A percentile compares a stretch with the other conserved stretches of the same genome.
Conservation (phyloP, 1,140 invertebrate species). For the Lysiphlebus fabarum region DNA sequence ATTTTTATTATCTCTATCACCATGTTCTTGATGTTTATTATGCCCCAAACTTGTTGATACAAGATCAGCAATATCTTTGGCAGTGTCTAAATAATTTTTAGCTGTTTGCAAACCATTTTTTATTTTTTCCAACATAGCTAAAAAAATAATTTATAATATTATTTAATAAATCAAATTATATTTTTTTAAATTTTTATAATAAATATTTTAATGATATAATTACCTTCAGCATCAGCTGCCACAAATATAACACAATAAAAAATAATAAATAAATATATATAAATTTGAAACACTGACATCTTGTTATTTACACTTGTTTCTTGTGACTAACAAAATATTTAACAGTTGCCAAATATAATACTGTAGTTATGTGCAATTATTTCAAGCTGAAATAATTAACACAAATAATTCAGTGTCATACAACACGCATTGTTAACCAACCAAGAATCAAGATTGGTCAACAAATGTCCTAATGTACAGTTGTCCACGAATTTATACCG, state of each 20-base stretch:
- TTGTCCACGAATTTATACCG: no score
- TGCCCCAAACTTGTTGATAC: constrained; percentile 42
- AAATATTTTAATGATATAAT: constrained; percentile 1
- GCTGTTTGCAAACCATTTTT: constrained; percentile 64
- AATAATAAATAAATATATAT: no score
- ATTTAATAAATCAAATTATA: neutral
- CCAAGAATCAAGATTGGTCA: neutral
- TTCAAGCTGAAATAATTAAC: no score
- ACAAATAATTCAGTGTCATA: neutral
- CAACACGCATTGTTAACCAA: constrained; percentile 10
- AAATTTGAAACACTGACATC: no score
- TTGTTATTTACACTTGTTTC: no score
- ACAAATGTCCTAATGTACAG: neutral
- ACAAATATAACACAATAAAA: neutral
- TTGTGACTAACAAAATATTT: no score
- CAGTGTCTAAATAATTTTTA: constrained; percentile 53
- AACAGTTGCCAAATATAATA: no score
- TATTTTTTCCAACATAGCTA: constrained; percentile 60
- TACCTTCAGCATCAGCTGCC: constrained; percentile 30
- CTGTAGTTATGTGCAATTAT: no score
- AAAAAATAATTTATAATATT: neutral
- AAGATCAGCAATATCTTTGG: constrained; percentile 47
- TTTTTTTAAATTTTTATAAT: neutral
- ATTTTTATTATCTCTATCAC: constrained; percentile 25
- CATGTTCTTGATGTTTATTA: constrained; percentile 20